Evolutionary conservation across 2,888 invertebrate species (phyloP).

Genomic region (Caradrina clavipalpis): DNA sequence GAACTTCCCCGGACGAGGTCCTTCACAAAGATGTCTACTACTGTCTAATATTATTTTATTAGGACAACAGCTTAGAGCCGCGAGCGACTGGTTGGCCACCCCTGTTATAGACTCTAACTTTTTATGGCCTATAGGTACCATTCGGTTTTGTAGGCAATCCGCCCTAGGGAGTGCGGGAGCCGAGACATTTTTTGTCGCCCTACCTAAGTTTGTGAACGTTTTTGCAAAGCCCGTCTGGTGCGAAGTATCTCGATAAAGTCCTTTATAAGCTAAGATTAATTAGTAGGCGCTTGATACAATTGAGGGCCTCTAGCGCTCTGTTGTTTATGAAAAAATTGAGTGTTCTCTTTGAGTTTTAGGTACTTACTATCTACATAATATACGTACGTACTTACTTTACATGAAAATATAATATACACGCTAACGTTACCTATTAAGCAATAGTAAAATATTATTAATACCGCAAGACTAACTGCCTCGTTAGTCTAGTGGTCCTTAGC

Average conservation of each 20-base stretch:
- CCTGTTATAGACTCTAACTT: conserved; percentile 23
- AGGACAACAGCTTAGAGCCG: too few relatives aligned
- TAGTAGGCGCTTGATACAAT: conserved; percentile 17
- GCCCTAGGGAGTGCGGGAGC: conserved; percentile 9
- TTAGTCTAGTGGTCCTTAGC: too few relatives aligned
- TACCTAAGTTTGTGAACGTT: conserved; percentile 24
- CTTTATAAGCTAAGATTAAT: conserved; percentile 27
- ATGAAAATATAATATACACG: too few relatives aligned
- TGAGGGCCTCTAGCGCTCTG: neutral
- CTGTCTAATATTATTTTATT: too few relatives aligned
- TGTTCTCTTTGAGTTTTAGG: neutral
- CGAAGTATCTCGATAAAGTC: conserved; percentile 5
- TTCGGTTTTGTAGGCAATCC: conserved; percentile 27
- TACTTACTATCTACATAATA: too few relatives aligned
- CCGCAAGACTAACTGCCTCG: too few relatives aligned
- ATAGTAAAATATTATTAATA: too few relatives aligned
- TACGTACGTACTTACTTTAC: too few relatives aligned
- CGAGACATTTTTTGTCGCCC: conserved; percentile 19
- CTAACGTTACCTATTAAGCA: too few relatives aligned
- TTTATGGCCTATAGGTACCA: conserved; percentile 29
- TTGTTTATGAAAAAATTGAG: neutral
- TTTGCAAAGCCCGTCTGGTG: conserved; percentile 23
- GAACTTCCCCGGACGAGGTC: too few relatives aligned
- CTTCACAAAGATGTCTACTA: too few relatives aligned
- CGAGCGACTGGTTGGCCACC: too few relatives aligned